These are phyloP conservation scores for Sinocyclocheilus grahami DNA, from an alignment of 2,113 vertebrate genomes.

Conservation along the genomic window DNA sequence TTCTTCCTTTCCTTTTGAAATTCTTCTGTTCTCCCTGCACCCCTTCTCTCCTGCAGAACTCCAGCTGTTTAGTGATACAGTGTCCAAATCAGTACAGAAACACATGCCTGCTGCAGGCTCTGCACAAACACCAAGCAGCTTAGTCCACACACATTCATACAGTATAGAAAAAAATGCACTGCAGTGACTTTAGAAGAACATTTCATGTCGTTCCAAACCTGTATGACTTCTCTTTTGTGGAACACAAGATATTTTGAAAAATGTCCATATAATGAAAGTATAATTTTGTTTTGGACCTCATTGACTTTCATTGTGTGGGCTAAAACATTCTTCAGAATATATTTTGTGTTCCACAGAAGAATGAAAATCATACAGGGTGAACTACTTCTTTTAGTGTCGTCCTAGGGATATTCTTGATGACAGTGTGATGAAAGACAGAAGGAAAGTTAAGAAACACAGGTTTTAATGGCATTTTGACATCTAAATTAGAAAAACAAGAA, in stretches of 20 bases:
- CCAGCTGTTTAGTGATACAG: slow-evolving; percentile 51
- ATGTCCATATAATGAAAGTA: neutral
- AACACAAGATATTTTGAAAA: neutral
- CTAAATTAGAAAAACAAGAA: neutral
- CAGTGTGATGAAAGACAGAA: neutral
- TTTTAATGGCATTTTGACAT: neutral
- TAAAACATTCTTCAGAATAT: neutral
- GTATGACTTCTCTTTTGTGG: neutral
- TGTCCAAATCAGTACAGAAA: slow-evolving; percentile 53
- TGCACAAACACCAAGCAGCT: slow-evolving; percentile 2
- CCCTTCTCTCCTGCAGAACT: slow-evolving; percentile 18
- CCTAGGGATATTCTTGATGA: neutral
- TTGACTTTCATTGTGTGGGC: neutral
- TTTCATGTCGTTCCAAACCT: neutral
- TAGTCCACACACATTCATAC: neutral
- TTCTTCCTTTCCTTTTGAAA: neutral
- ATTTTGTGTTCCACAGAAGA: neutral
- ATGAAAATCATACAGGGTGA: neutral
- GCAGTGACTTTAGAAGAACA: neutral
- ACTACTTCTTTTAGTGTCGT: neutral
- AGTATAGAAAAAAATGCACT: neutral
- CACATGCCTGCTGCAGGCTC: slow-evolving; percentile 39
- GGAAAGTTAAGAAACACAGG: neutral
- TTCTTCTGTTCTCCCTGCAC: neutral
- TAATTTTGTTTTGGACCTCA: neutral